Evolutionary conservation across 2,113 vertebrate genomes (phyloP).

Genomic region (Larimichthys crocea): DNA sequence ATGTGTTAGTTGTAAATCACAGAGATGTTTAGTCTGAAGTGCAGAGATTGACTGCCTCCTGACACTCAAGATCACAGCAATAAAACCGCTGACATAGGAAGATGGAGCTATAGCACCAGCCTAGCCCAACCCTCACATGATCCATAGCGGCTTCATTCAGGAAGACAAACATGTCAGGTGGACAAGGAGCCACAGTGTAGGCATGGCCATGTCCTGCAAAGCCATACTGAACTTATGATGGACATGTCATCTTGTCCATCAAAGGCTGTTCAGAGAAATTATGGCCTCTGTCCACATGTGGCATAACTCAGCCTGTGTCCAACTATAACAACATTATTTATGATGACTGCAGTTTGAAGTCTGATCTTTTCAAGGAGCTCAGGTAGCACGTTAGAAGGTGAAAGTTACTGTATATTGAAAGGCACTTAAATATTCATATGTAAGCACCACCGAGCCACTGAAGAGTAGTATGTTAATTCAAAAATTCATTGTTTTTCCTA

Average conservation of each 20-base stretch:
- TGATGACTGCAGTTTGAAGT: slow-evolving; percentile 23
- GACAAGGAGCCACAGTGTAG: slow-evolving; percentile 29
- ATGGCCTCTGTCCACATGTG: slow-evolving; percentile 45
- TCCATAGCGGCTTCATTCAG: slow-evolving; percentile 28
- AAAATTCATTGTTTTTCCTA: slow-evolving; percentile 8
- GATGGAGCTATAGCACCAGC: slow-evolving; percentile 48
- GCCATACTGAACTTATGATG: background rate
- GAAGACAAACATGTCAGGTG: slow-evolving; percentile 39
- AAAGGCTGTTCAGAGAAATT: slow-evolving; percentile 55
- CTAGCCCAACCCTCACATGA: slow-evolving; percentile 47
- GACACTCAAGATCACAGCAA: slow-evolving; percentile 57
- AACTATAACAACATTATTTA: slow-evolving; percentile 44
- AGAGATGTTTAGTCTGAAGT: slow-evolving; percentile 18
- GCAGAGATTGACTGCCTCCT: slow-evolving; percentile 47
- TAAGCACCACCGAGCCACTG: slow-evolving; percentile 6
- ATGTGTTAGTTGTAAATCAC: slow-evolving; percentile 42
- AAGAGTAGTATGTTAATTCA: slow-evolving; percentile 14
- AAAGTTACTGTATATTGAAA: slow-evolving; percentile 27
- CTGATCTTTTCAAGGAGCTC: slow-evolving; percentile 25
- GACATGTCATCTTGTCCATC: slow-evolving; percentile 39
- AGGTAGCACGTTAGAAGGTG: slow-evolving; percentile 1
- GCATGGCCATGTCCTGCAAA: slow-evolving; percentile 34
- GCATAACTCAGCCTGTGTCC: slow-evolving; percentile 48
- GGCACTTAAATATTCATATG: slow-evolving; percentile 14
- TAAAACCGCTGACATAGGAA: slow-evolving; percentile 64